phyloP scores from a whole-genome alignment of 2,113 vertebrate genomes.

The Chloebia gouldiae region DNA sequence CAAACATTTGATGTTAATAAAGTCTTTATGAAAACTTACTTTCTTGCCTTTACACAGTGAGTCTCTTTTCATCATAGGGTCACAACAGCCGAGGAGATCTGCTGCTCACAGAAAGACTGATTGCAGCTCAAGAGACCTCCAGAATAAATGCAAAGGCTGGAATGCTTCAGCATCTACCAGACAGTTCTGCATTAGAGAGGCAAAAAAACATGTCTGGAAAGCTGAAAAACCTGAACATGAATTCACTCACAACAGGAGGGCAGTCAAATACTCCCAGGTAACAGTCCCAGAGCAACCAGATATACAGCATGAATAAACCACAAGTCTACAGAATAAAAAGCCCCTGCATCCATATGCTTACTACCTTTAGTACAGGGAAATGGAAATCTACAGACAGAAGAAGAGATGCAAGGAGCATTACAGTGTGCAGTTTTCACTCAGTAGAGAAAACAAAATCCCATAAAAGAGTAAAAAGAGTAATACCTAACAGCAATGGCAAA shows the following conservation, averaged over 20 bases:
- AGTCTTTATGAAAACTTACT: neutral
- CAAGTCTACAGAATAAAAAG: neutral
- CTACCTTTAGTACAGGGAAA: neutral
- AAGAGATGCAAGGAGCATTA: neutral
- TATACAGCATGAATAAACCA: neutral
- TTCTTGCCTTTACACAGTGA: neutral
- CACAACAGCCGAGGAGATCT: neutral
- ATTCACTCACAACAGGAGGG: neutral
- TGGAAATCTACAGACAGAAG: neutral
- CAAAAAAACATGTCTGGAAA: neutral
- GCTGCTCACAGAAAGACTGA: neutral
- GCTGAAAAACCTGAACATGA: neutral
- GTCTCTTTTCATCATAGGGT: neutral
- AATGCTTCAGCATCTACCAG: neutral
- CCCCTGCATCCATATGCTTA: neutral
- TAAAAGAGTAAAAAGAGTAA: neutral
- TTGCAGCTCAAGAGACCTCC: neutral
- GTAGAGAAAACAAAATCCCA: neutral
- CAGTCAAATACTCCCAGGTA: conserved; percentile 1
- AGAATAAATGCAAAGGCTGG: neutral
- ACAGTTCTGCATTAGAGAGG: neutral
- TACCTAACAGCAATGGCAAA: neutral
- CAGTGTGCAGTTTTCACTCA: neutral
- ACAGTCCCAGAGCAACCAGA: neutral
- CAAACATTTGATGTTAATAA: neutral